A percentile compares a stretch with the other conserved stretches of the same genome.
Conservation (phyloP, 2,113 vertebrate species). For the Mugil cephalus region DNA sequence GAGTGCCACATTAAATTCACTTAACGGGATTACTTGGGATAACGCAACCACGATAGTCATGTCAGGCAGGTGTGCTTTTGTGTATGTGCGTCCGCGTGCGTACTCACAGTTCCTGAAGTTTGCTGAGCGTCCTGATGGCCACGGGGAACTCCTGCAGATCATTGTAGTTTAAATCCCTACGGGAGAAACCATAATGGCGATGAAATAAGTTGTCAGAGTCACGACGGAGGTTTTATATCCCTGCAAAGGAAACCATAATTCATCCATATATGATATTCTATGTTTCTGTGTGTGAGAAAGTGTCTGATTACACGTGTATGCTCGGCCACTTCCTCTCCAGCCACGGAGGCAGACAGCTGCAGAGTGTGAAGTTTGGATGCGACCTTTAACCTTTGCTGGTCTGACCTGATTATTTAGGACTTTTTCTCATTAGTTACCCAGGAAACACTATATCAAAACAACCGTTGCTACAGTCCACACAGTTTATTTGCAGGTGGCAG, state of each 20-base stretch:
- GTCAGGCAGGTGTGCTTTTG: constrained; percentile 74
- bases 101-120: constrained; percentile 97
- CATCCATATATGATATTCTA: constrained; percentile 12
- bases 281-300: constrained; percentile 15
- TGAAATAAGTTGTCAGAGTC: constrained; percentile 13
- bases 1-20: constrained; percentile 83
- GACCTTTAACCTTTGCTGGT: constrained; percentile 60
- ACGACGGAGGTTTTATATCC: constrained; percentile 1
- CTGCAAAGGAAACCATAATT: constrained; percentile 14
- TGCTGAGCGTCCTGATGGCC: constrained; percentile 91
- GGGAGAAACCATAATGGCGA: constrained; percentile 21
- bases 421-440: constrained; percentile 67
- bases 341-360: constrained; percentile 61
- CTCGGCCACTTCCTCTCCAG: constrained; percentile 23
- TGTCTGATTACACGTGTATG: constrained; percentile 22
- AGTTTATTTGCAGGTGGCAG: constrained; percentile 26
- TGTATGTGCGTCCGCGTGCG: constrained; percentile 32
- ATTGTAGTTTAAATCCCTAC: constrained; percentile 96
- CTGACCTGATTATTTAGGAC: constrained; percentile 64
- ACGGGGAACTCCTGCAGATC: constrained; percentile 92
- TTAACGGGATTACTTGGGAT: constrained; percentile 82
- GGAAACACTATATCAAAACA: constrained; percentile 65
- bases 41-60: constrained; percentile 79
- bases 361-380: constrained; percentile 53
- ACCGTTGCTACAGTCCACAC: constrained; percentile 35